Evolutionary conservation across 2,113 vertebrate genomes (phyloP).

Genomic region (Zosterops japonicus): DNA sequence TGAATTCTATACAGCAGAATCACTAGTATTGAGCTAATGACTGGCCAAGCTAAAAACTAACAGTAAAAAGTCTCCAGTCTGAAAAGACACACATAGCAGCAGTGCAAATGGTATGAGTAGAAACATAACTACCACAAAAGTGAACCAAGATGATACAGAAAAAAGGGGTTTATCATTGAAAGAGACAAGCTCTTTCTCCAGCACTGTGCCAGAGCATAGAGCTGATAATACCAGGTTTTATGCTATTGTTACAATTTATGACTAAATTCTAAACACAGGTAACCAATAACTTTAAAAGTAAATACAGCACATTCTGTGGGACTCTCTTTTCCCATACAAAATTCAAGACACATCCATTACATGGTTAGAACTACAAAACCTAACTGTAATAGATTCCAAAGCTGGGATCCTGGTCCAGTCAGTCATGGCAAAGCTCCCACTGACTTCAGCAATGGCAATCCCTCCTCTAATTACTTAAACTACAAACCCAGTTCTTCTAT

Average conservation of each 20-base stretch:
- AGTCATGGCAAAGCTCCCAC: background rate
- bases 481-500: background rate
- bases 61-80: background rate
- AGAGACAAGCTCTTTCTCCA: background rate
- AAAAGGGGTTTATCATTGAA: background rate
- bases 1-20: background rate
- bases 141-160: background rate
- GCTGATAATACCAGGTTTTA: background rate
- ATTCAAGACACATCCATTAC: background rate
- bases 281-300: background rate
- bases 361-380: background rate
- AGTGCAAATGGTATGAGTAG: background rate
- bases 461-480: background rate
- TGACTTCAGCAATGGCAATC: background rate
- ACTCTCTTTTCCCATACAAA: background rate
- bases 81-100: background rate
- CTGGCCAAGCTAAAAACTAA: background rate
- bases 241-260: background rate
- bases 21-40: background rate
- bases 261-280: background rate
- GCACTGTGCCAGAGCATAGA: background rate
- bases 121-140: background rate
- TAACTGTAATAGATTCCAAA: background rate
- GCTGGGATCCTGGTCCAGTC: background rate
- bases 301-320: background rate